These are phyloP conservation scores for Oceanodroma leucorhoa DNA, from an alignment of 2,797 vertebrate species.

Conservation along the genomic window DNA sequence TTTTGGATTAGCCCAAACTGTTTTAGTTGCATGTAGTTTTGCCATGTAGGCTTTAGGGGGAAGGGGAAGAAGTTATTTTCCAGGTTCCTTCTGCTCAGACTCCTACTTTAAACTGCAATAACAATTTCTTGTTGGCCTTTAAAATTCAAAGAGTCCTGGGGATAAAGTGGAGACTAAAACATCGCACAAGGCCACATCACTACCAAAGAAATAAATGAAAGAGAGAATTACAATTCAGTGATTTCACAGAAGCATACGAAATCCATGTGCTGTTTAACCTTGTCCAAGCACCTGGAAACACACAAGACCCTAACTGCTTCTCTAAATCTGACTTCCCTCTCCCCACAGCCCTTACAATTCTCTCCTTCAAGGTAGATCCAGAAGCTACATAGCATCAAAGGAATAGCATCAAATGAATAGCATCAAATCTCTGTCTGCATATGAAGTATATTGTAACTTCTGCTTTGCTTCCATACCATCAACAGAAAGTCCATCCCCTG, in stretches of 20 bases:
- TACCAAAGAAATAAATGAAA: not conserved
- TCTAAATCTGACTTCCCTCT: not conserved
- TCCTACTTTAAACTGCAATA: not conserved
- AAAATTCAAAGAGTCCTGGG: not conserved
- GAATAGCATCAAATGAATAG: not conserved
- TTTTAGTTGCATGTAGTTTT: not conserved
- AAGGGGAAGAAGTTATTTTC: not conserved
- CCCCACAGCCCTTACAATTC: not conserved
- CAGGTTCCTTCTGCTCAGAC: not conserved
- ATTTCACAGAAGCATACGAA: not conserved
- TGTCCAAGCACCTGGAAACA: not conserved
- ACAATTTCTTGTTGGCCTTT: not conserved
- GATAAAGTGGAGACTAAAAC: not conserved
- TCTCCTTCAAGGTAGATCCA: not conserved
- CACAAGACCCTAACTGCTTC: not conserved
- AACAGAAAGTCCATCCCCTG: not conserved
- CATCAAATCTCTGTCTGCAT: not conserved
- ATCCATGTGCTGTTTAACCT: not conserved
- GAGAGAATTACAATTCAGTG: not conserved
- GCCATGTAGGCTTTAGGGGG: not conserved
- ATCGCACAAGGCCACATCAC: not conserved
- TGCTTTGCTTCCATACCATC: not conserved
- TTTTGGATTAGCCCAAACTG: not conserved
- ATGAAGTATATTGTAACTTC: not conserved
- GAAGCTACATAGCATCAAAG: not conserved